Evolutionary conservation across 2,888 invertebrate species (phyloP).

Genomic region (Tinea trinotella): DNA sequence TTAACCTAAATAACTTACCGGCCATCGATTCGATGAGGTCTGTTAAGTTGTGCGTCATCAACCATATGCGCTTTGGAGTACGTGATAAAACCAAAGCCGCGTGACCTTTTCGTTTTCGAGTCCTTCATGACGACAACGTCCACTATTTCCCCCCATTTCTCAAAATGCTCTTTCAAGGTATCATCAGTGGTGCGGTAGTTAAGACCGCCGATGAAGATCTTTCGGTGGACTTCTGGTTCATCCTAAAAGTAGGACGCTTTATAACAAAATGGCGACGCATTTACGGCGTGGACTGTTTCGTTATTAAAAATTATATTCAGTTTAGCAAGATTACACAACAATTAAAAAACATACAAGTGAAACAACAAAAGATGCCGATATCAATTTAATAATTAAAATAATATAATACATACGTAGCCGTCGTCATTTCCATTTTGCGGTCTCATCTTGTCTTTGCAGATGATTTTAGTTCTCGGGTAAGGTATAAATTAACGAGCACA

Average conservation of each 20-base stretch:
- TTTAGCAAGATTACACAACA: background rate
- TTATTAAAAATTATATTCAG: background rate
- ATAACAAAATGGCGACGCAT: slow-evolving; percentile 60
- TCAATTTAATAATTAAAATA: background rate
- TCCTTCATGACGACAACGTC: slow-evolving; percentile 98
- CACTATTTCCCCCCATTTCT: slow-evolving; percentile 97
- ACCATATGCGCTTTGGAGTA: slow-evolving; percentile 96
- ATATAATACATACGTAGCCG: slow-evolving; percentile 54
- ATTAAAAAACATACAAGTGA: background rate
- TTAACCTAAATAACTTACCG: slow-evolving; percentile 55
- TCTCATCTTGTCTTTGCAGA: slow-evolving; percentile 41
- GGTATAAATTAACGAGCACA: background rate
- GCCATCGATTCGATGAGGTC: slow-evolving; percentile 94
- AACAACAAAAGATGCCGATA: background rate
- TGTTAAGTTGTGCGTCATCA: slow-evolving; percentile 92
- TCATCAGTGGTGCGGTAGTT: slow-evolving; percentile 96
- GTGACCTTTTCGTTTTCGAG: slow-evolving; percentile 92
- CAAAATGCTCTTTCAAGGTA: slow-evolving; percentile 93
- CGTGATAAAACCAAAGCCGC: slow-evolving; percentile 99
- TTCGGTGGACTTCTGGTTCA: slow-evolving; percentile 89
- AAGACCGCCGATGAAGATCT: slow-evolving; percentile 95
- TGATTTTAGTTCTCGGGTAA: too few relatives aligned
- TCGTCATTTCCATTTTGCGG: slow-evolving; percentile 58
- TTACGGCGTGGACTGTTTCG: background rate
- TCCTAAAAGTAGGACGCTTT: slow-evolving; percentile 59